Percentiles rank a stretch among this genome's conserved stretches.
Conservation (phyloP, 1,140 invertebrate species). For the Drosophila sp. region DNA sequence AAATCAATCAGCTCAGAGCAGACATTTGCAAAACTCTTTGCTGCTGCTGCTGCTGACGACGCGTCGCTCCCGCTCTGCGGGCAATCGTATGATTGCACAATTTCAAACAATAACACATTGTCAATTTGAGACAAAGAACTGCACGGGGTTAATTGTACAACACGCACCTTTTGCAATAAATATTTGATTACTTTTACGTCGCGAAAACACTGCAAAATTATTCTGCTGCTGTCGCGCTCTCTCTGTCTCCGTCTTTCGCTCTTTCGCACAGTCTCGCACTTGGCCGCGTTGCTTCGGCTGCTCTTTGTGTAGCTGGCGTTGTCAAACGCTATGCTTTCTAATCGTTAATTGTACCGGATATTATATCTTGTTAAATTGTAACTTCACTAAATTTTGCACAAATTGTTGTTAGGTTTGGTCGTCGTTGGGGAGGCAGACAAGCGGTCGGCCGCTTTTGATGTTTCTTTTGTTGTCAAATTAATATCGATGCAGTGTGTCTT, state of each 20-base stretch:
- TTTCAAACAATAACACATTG: conserved; percentile 29
- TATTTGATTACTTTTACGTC: conserved; percentile 70
- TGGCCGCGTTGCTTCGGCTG: conserved; percentile 38
- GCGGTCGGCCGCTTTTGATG: conserved; percentile 53
- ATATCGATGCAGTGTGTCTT: conserved; percentile 39
- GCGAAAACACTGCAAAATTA: conserved; percentile 76
- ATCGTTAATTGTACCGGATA: conserved; percentile 4
- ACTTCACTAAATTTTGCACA: conserved; percentile 27
- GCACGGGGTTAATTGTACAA: conserved; percentile 34
- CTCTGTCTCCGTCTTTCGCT: conserved; percentile 44
- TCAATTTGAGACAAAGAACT: conserved; percentile 35
- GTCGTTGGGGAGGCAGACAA: conserved; percentile 40
- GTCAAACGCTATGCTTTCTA: conserved; percentile 3
- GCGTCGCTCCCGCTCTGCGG: conserved; percentile 14
- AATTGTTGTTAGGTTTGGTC: conserved; percentile 29
- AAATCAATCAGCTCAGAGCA: conserved; percentile 70
- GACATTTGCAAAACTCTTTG: conserved; percentile 77
- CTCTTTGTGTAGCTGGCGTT: conserved; percentile 15
- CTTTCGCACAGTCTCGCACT: conserved; percentile 31
- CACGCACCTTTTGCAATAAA: conserved; percentile 66
- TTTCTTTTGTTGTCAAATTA: conserved; percentile 52
- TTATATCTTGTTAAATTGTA: conserved; percentile 2
- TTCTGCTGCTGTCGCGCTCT: conserved; percentile 59
- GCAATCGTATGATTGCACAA: conserved; percentile 59
- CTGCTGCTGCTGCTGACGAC: conserved; percentile 21